phyloP scores from a whole-genome alignment of 2,797 vertebrate species.

The Sebastes matsubarae region DNA sequence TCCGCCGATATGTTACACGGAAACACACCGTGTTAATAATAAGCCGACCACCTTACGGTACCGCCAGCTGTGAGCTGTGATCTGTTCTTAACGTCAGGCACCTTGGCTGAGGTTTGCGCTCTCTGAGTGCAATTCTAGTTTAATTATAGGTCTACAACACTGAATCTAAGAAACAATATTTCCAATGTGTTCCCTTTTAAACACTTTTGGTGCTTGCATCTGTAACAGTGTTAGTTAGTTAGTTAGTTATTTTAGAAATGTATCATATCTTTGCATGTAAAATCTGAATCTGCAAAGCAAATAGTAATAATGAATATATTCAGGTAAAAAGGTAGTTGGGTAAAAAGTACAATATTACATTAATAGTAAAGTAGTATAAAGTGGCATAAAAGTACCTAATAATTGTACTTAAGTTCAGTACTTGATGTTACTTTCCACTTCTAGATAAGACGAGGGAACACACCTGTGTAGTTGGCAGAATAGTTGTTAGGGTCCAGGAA shows the following conservation, averaged over 20 bases:
- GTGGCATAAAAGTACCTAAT: background rate
- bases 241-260: background rate
- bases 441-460: background rate
- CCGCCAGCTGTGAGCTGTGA: too few species aligned
- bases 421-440: background rate
- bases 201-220: background rate
- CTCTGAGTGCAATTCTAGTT: too few species aligned
- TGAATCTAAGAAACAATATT: background rate
- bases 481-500: constrained; percentile 97
- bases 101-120: too few species aligned
- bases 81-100: too few species aligned
- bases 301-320: background rate
- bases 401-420: background rate
- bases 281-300: background rate
- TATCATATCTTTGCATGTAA: background rate
- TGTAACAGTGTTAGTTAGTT: background rate
- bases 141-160: background rate
- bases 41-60: too few species aligned
- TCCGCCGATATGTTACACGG: too few species aligned
- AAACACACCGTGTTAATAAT: too few species aligned
- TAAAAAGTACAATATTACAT: background rate
- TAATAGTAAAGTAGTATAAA: background rate
- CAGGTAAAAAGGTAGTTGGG: background rate
- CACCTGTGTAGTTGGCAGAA: constrained; percentile 95
- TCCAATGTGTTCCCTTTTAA: background rate